Evolutionary conservation across 2,888 invertebrate species (phyloP), one percentile per base, ranked within the genome.

Genomic region (Peribatodes rhomboidaria): DNA sequence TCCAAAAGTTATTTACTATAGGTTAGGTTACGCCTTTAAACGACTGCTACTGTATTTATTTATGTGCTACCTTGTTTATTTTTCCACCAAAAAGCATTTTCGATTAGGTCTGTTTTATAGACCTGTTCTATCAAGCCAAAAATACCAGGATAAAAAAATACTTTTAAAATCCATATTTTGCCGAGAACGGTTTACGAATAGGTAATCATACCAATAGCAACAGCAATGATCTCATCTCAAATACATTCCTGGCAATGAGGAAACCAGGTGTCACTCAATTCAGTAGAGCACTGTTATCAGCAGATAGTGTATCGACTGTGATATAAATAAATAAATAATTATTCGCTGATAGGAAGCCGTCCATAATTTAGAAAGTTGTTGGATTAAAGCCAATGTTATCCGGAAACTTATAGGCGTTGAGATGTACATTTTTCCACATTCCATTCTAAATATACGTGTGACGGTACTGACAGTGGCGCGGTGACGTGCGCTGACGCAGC

Each of bases 361-460:
- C 62, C 61, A 78, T 78, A 73, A 77, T 78, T 78, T 78, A 79
- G 76, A 77, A 80, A 75, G 75, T 76, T 65, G 72, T 80, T 87
- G 87, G 85, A 83, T 62, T 55, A n/a, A 37, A 57, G 85, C 88
- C 90, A 90, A 82, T 70, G 62, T 82, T 82, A 81, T 86, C 84
- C 85, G 87, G 89, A 88, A 89, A 85, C 83, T 81, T 81, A 86
- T 80, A 80, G 79, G 77, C 77, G 81, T 79, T 77, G 75, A 78
- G 80, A 79, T 81, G 79, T 79, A 77, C 75, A 84, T 86, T 86
- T 88, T 87, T 83, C 77, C 74, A 85, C 84, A 89, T 88, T 89
- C 88, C 85, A 65, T 77, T 87, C 91, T 91, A 92, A 89, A 92
- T 90, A 88, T 92, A 90, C 80, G 68, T 74, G 84, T 89, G 90